A percentile compares a stretch with the other conserved stretches of the same genome.
Evolutionary conservation across 2,113 vertebrate species (phyloP).

Genomic region (Onychorhynchus coronatus): DNA sequence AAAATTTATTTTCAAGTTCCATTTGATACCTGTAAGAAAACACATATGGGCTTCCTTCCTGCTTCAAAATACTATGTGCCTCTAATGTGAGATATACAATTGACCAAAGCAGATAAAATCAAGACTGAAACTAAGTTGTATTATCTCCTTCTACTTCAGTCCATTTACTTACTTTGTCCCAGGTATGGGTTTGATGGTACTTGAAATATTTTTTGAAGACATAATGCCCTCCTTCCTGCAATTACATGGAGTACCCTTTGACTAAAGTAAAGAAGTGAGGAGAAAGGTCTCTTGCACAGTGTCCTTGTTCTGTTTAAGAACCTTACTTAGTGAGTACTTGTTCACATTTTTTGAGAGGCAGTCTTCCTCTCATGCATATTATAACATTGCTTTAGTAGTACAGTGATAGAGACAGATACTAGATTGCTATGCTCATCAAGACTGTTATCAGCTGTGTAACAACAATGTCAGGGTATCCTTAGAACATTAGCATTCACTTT

Average conservation of each 20-base stretch:
- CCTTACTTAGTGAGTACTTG: background rate
- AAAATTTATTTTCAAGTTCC: background rate
- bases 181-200: background rate
- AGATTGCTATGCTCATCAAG: accelerated
- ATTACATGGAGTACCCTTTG: background rate
- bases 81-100: background rate
- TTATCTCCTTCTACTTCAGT: background rate
- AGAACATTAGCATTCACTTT: background rate
- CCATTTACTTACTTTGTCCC: background rate
- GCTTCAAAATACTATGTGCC: background rate
- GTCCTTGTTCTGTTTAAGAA: background rate
- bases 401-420: background rate
- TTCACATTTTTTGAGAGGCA: background rate
- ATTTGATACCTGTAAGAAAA: background rate
- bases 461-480: background rate
- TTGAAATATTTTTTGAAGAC: background rate
- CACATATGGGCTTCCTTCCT: background rate
- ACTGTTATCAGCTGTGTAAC: background rate
- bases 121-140: background rate
- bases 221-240: background rate
- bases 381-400: background rate
- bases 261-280: background rate
- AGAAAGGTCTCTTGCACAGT: background rate
- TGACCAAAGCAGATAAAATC: background rate
- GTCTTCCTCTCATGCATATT: background rate